Conservation (phyloP, 1,140 invertebrate species). For the Macrotrachela quadricornifera region DNA sequence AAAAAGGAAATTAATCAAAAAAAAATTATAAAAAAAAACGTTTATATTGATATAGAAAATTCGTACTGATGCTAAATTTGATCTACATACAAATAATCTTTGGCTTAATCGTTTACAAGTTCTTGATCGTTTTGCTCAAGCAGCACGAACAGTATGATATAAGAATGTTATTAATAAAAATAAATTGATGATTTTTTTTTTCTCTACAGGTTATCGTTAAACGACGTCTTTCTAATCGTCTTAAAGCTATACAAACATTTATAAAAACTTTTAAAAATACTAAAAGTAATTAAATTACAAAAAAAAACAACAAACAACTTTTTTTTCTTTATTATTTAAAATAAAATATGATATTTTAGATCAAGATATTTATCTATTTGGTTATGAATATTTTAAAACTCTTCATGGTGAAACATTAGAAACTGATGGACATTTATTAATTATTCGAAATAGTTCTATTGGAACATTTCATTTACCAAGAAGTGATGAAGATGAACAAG, state of each 20-base stretch:
- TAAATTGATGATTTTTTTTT: not conserved
- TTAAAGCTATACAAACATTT: slow-evolving; percentile 1
- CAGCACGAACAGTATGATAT: slow-evolving; percentile 19
- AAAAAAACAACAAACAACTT: slow-evolving; percentile 2
- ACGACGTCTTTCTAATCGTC: not conserved
- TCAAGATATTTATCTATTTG: not conserved
- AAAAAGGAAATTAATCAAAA: not conserved
- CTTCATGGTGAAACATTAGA: not conserved
- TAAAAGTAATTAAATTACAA: not conserved
- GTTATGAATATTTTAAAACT: not conserved
- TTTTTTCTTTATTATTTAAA: not conserved
- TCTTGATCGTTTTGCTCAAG: slow-evolving; percentile 21
- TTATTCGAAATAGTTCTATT: not conserved
- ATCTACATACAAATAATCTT: slow-evolving; percentile 21
- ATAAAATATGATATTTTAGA: too few species aligned
- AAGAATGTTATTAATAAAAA: too few species aligned
- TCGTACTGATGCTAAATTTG: slow-evolving; percentile 18
- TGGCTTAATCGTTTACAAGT: slow-evolving; percentile 19
- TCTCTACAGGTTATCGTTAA: slow-evolving; percentile 4
- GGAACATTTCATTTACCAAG: slow-evolving; percentile 1
- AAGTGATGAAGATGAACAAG: not conserved
- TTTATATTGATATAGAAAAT: slow-evolving; percentile 10
- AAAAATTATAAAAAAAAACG: not conserved
- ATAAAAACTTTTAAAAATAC: slow-evolving; percentile 1
- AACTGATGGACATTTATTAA: not conserved